These are phyloP conservation scores for Trachops cirrhosus DNA, from an alignment of 2,797 vertebrate genomes.

Conservation along the genomic window DNA sequence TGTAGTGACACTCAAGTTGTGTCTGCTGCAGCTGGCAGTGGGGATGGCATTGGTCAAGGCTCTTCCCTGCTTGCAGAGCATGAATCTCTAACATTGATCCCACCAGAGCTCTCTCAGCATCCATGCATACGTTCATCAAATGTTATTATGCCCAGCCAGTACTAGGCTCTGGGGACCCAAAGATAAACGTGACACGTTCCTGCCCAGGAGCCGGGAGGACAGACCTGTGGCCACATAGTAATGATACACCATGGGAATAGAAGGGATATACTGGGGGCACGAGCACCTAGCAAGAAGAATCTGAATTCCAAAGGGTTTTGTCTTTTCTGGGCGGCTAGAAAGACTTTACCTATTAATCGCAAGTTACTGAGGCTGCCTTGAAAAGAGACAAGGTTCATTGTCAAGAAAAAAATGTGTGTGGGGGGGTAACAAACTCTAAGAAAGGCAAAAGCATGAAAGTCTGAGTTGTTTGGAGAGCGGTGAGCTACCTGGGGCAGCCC, in stretches of 20 bases:
- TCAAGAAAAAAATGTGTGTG: not conserved
- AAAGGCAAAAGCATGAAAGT: not conserved
- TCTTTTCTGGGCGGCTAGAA: not conserved
- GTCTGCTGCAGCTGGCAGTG: not conserved
- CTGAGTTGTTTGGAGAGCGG: too few relatives aligned
- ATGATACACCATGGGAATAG: not conserved
- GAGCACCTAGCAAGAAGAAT: not conserved
- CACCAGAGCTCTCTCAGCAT: not conserved
- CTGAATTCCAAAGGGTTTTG: not conserved
- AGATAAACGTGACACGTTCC: not conserved
- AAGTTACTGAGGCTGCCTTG: not conserved
- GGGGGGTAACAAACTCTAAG: not conserved
- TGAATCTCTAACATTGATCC: not conserved
- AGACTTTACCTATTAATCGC: not conserved
- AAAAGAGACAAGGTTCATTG: not conserved
- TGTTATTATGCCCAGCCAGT: fast-evolving
- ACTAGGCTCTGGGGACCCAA: not conserved
- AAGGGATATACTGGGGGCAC: fast-evolving
- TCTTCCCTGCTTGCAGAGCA: too few relatives aligned
- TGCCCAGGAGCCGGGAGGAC: not conserved
- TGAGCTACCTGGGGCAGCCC: not conserved
- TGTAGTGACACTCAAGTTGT: not conserved
- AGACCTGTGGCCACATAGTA: not conserved
- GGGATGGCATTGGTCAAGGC: not conserved
- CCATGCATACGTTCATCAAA: not conserved